phyloP scores from a whole-genome alignment of 2,888 invertebrate genomes.

The Caenorhabditis sulstoni region DNA sequence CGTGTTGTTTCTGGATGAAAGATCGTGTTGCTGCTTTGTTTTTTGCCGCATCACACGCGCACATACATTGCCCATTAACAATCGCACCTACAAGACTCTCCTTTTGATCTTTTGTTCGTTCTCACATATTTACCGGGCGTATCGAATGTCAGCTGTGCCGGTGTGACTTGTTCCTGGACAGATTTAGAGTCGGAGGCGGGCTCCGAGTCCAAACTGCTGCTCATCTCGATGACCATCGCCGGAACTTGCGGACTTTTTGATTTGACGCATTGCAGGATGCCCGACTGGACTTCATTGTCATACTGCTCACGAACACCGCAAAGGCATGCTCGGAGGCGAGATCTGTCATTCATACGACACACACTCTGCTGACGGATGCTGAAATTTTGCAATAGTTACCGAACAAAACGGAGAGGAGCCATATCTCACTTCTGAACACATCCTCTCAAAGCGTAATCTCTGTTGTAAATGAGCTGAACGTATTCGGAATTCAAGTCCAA shows the following conservation, averaged over 20 bases:
- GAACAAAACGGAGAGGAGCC: no score
- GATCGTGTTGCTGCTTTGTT: conserved; percentile 3
- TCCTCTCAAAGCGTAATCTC: conserved; percentile 71
- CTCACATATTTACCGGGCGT: conserved; percentile 49
- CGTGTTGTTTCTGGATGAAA: conserved; percentile 6
- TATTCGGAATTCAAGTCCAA: conserved; percentile 72
- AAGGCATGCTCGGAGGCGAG: conserved; percentile 72
- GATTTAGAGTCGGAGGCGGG: conserved; percentile 13
- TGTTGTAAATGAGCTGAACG: conserved; percentile 68
- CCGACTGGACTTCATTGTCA: conserved; percentile 67
- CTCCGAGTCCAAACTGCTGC: conserved; percentile 55
- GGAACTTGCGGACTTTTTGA: conserved; percentile 39
- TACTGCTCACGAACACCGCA: conserved; percentile 74
- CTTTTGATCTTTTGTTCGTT: conserved; percentile 9
- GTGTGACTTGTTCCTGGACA: conserved; percentile 53
- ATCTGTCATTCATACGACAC: conserved; percentile 68
- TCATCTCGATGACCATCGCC: conserved; percentile 60
- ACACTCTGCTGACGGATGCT: conserved; percentile 73
- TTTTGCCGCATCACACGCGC: conserved; percentile 66
- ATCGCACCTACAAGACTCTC: conserved; percentile 63
- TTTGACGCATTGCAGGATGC: conserved; percentile 70
- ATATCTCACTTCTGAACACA: conserved; percentile 72
- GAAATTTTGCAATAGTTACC: conserved; percentile 14
- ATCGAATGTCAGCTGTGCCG: conserved; percentile 53
- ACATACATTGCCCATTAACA: conserved; percentile 78